A percentile compares a stretch with the other conserved stretches of the same genome.
These are phyloP conservation scores for Caenorhabditis sp. DNA, from an alignment of 2,888 invertebrate genomes.

Conservation along the genomic window DNA sequence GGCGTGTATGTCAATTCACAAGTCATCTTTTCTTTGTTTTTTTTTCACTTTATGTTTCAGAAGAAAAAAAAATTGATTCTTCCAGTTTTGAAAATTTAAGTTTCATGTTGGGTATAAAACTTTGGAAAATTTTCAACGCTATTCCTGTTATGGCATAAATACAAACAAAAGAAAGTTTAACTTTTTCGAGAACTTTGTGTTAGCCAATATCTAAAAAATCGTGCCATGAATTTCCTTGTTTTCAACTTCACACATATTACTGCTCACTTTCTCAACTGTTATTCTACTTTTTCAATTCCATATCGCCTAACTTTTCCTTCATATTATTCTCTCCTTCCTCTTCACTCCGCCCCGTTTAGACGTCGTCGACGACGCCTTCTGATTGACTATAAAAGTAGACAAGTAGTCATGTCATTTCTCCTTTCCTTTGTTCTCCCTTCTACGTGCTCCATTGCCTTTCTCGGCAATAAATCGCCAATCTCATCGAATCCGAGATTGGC, in stretches of 20 bases:
- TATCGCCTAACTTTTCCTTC: slow-evolving; percentile 7
- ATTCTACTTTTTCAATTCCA: slow-evolving; percentile 7
- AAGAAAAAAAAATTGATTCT: background rate
- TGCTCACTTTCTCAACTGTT: background rate
- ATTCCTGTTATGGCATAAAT: no score
- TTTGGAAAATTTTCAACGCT: no score
- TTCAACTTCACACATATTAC: no score
- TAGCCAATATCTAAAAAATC: no score
- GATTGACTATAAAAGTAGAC: slow-evolving; percentile 50
- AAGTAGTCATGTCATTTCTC: slow-evolving; percentile 31
- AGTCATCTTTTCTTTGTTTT: slow-evolving; percentile 30
- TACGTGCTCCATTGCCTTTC: slow-evolving; percentile 17
- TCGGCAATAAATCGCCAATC: slow-evolving; percentile 26
- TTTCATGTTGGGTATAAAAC: no score
- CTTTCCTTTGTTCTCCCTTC: no score
- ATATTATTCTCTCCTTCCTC: background rate
- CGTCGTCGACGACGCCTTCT: slow-evolving; percentile 33
- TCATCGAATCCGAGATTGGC: slow-evolving; percentile 32
- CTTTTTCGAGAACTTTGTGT: no score
- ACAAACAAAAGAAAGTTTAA: no score
- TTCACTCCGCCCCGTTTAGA: slow-evolving; percentile 1
- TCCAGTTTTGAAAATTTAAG: background rate
- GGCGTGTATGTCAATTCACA: slow-evolving; percentile 32
- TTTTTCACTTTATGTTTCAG: slow-evolving; percentile 13
- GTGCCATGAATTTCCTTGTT: background rate